phyloP scores from a whole-genome alignment of 2,888 invertebrate genomes.

The Brachyopa scutellaris region DNA sequence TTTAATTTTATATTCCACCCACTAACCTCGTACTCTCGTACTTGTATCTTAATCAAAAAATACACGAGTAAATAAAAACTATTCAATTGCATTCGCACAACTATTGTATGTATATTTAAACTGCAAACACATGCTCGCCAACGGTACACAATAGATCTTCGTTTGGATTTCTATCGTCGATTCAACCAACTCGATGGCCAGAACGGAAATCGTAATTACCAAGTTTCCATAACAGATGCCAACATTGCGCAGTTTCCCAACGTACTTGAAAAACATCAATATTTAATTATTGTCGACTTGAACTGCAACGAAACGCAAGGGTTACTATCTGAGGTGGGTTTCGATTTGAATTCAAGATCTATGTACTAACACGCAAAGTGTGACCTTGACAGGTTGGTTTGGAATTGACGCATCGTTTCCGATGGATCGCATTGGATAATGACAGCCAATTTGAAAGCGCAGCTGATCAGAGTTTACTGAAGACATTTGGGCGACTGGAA shows the following conservation, averaged over 20 bases:
- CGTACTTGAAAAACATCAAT: conserved; percentile 72
- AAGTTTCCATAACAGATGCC: conserved; percentile 61
- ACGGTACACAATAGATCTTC: conserved; percentile 37
- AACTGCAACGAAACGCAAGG: conserved; percentile 56
- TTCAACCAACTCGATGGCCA: conserved; percentile 36
- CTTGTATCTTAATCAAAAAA: no score
- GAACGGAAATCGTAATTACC: conserved; percentile 63
- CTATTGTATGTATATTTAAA: conserved; percentile 1
- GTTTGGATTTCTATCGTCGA: conserved; percentile 56
- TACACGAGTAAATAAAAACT: conserved; percentile 42
- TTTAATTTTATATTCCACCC: not conserved
- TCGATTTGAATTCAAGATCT: no score
- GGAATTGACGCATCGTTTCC: conserved; percentile 64
- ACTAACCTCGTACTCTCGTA: no score
- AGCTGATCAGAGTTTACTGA: conserved; percentile 32
- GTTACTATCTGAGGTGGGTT: conserved; percentile 50
- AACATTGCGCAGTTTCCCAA: conserved; percentile 64
- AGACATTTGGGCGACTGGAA: conserved; percentile 51
- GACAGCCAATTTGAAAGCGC: conserved; percentile 15
- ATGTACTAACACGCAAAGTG: conserved; percentile 45
- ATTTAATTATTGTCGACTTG: conserved; percentile 74
- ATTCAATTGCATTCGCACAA: conserved; percentile 16
- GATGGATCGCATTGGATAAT: conserved; percentile 62
- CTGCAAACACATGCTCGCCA: not conserved
- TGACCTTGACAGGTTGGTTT: conserved; percentile 37